Evolutionary conservation across 2,888 invertebrate species (phyloP), one percentile per base, ranked within the genome.

Genomic region (Platerodrilus igneus): DNA sequence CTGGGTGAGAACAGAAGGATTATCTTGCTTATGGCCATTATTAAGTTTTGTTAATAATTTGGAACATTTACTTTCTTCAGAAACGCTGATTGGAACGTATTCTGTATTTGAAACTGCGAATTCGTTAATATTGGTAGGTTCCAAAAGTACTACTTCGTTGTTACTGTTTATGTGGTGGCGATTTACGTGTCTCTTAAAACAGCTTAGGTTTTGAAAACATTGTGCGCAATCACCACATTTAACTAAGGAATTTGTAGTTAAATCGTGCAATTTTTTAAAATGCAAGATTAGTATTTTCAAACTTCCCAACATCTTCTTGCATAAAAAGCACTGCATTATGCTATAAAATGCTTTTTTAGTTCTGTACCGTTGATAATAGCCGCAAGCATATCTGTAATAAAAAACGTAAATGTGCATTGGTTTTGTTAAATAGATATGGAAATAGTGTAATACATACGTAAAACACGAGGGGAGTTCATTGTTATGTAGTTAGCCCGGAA

Each of bases 101-200:
- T n/a, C n/a, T n/a, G n/a, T n/a, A n/a, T n/a, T n/a, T n/a, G n/a
- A n/a, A n/a, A n/a, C n/a, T n/a, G n/a, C n/a, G n/a, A n/a, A 14
- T 18, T 17, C 9, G 2, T 15, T 8, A 22, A 13, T 11, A 23
- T 31, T 4, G 2, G 3, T 29, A 17, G 7, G 4, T 2, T 3
- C 16, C 5, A 13, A 13, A 13, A 9, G 2, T 4, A 2, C 2
- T 16, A 8, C 27, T 15, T 15, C 6, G 2, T 27, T 2, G 5
- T 27, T 2, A 15, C n/a, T 19, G 14, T 21, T 25, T 18, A 23
- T 5, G 27, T 32, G 39, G 16, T 40, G 26, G 7, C 36, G 34
- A 31, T 34, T 34, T 20, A 35, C 11, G 19, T 45, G 37, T 20
- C 32, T 45, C 34, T 37, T 45, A 27, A 45, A 45, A 34, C 34